Evolutionary conservation across 2,797 vertebrate genomes (phyloP).

Genomic region (Nothura maculosa): DNA sequence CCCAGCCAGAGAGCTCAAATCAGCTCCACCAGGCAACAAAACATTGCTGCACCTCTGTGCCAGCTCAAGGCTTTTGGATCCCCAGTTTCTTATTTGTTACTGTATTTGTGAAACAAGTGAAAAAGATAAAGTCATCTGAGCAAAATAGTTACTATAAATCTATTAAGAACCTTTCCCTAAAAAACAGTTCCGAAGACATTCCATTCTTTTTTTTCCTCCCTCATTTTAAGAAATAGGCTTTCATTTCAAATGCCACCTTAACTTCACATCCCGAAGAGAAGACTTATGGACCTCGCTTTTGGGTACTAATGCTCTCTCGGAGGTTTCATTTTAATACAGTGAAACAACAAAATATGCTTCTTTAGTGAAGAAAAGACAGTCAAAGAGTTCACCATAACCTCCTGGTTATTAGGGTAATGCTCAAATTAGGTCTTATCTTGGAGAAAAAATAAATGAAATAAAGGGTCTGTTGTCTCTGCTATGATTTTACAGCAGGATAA

Average conservation of each 20-base stretch:
- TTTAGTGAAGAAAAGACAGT: neutral
- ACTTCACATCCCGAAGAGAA: neutral
- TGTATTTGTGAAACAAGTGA: neutral
- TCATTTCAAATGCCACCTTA: neutral
- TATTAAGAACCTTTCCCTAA: neutral
- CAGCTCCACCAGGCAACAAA: neutral
- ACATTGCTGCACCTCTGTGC: neutral
- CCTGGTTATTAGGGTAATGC: neutral
- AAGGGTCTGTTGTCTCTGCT: neutral
- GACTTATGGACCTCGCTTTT: neutral
- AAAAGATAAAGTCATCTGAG: neutral
- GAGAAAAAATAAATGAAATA: neutral
- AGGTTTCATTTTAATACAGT: neutral
- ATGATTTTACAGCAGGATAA: neutral
- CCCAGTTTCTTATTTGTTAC: neutral
- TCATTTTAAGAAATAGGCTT: neutral
- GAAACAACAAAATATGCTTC: neutral
- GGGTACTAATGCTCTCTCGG: neutral
- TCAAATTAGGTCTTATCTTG: neutral
- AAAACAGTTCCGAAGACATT: neutral
- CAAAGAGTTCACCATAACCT: neutral
- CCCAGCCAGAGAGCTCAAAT: slow-evolving; percentile 5
- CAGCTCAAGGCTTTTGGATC: neutral
- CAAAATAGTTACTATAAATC: neutral
- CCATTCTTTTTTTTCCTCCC: neutral